Base-by-base conservation (phyloP, 2,888 invertebrate species). In the Heteromyza rotundicornis region DNA sequence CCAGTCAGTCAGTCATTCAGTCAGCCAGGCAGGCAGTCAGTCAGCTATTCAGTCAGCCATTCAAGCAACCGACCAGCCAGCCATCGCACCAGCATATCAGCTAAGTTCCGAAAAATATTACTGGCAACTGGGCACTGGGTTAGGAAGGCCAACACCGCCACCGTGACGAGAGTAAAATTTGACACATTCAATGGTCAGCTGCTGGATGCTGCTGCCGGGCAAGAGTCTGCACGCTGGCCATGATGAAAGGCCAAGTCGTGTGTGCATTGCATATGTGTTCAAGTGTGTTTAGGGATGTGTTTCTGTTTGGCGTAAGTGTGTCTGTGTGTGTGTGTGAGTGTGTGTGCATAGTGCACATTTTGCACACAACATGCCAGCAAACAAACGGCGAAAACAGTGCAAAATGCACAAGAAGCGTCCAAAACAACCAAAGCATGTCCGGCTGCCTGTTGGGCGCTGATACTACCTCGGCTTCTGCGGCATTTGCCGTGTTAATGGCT, bases 401-500 rank as follows among this genome's bases (percentile, higher is more conserved):
- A 47, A 3, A 5, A 47, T 47, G 47, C 2, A 20, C 47, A 47
- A 2, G 19, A 20, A 20, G 19, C 19, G 20, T 17, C 47, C 17
- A 3, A 40, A 40, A n/a, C 40, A 27, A n/a, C 47, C 47, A 47
- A 47, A 47, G 2, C 47, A 7, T n/a, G n/a, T 19, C 20, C 19
- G 47, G 20, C 47, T 19, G 20, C 3, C 47, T 19, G 47, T 19
- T 40, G 19, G 17, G 47, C 47, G 47, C 47, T 40, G 12, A n/a
- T 8, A 20, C 47, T 47, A 2, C 47, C 5, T 17, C 19, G 5
- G 47, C 47, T 19, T 5, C 20, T 47, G 17, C 7, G 47, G 19
- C 47, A 17, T 2, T 47, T 17, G 19, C 17, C 55, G 35, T 64
- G 59, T 63, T 66, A 64, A 60, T 59, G 52, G 62, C 53, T 62